A percentile compares a stretch with the other conserved stretches of the same genome.
Conservation (phyloP, 2,888 invertebrate genomes). For the Eueremaeus valkanovi region DNA sequence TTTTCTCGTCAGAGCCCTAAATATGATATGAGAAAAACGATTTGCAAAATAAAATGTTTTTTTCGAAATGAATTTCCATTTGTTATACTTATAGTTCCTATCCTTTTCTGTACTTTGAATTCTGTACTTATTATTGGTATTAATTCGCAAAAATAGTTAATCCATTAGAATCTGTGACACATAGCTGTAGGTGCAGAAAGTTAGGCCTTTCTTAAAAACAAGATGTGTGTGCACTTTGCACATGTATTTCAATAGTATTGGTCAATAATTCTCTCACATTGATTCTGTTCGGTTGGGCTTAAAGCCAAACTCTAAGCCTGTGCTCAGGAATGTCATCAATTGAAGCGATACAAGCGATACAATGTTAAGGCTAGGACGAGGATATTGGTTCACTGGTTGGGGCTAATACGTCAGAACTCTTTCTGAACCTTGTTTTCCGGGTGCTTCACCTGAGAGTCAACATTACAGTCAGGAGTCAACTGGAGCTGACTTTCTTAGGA, state of each 20-base stretch:
- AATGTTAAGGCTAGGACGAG: background rate
- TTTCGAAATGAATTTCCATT: too few species aligned
- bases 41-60: too few species aligned
- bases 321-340: conserved; percentile 22
- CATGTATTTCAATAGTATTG: background rate
- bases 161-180: conserved; percentile 17
- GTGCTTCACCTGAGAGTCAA: conserved; percentile 25
- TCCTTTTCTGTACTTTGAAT: too few species aligned
- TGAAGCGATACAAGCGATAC: background rate
- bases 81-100: background rate
- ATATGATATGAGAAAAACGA: too few species aligned
- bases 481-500: conserved; percentile 10
- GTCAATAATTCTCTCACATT: too few species aligned
- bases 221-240: background rate
- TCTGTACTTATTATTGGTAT: too few species aligned
- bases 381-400: conserved; percentile 21
- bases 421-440: conserved; percentile 33
- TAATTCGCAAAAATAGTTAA: too few species aligned
- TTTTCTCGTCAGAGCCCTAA: too few species aligned
- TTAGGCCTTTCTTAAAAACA: conserved; percentile 15
- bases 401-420: conserved; percentile 23
- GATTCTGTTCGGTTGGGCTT: background rate
- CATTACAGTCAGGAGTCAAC: conserved; percentile 26
- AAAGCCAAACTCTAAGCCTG: too few species aligned
- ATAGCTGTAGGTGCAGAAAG: conserved; percentile 21